Base-by-base conservation (phyloP, 2,888 invertebrate species). In the Tetheella fluctuosa region DNA sequence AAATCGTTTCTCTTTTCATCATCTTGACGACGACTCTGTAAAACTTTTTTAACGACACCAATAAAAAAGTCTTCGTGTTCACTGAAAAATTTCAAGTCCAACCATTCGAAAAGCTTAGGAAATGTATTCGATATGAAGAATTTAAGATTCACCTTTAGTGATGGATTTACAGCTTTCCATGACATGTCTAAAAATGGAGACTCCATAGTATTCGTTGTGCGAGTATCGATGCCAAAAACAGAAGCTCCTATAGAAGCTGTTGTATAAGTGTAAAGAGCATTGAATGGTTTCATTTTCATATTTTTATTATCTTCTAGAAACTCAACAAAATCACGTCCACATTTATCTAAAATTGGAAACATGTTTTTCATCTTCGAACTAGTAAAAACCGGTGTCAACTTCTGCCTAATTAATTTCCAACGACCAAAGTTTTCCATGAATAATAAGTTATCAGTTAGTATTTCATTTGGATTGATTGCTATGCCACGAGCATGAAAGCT, bases 211-310 rank as follows among this genome's bases (percentile, higher is more conserved):
- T 79, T 87, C 8, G 81, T 74, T 1, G 77, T 74, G 48, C 81
- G 72, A 8, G 85, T 82, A 54, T 90, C 87, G 23, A 93, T 83
- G 0, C 93, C 93, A 63, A 93, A 93, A 0, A 93, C 83, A 8
- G 89, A 80, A 1, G 90, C 85, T 5, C 83, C 87, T 30, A 91
- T 86, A 0, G 87, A 80, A 2, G 85, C 82, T 2, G 86, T 81
- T 0, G 85, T 85, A 42, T 83, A 90, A 0, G 80, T 85, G 53
- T 83, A 86, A 0, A 89, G 56, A 13, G 69, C 74, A 52, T 80
- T 75, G 28, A 83, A 89, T 7, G 87, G 79, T 1, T 77, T 80
- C 6, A 71, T 61, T 39, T 68, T 70, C 20, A 79, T 61, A 37
- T 76, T 55, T n/a, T 68, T 20, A 60, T 79, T 73, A 13, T 73